Base-by-base conservation (phyloP, 2,888 invertebrate species). In the Julus scanicus region DNA sequence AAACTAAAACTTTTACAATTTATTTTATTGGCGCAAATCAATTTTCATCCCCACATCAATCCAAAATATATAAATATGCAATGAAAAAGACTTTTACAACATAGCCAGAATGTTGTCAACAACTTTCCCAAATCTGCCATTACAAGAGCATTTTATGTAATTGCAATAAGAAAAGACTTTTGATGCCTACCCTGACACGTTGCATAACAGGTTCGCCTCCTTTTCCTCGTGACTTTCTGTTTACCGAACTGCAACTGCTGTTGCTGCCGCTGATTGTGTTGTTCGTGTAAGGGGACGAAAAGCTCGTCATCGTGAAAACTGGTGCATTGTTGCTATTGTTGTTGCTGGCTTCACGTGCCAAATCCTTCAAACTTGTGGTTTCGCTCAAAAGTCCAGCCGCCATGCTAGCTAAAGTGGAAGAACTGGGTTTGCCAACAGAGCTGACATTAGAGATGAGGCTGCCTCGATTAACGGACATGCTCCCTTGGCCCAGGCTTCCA, bases 391-490 rank as follows among this genome's bases (percentile, higher is more conserved):
- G 44, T 80, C 89, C 80, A n/a, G 97, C 97, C 0, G 96, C 96
- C 86, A 98, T 93, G 88, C 96, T 96, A 0, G 96, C 96, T 20
- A 98, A 93, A 0, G 97, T 97, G 0, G 97, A 96, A 84, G 96
- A 96, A 0, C 97, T 95, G 0, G 98, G 98, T 92, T 98, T 98
- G 88, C 97, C 96, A 86, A 92, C 92, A 2, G 93, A 92, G 87
- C 92, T 93, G 6, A 92, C 91, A 71, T 96, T 95, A 0, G 96
- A 96, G 1, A 96, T 96, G 88, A 97, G 92, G 90, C 97, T 97
- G 84, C 96, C 96, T 44, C 97, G 94, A 89, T 96, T 97, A 29
- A 96, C 96, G 57, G 95, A 94, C 92, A 92, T 91, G 9, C 93
- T 93, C 20, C 93, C 93, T 88, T 93, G 92, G 92, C 95, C 95